Evolutionary conservation across 2,113 vertebrate genomes (phyloP).

Genomic region (Petrocephalus zakoni): DNA sequence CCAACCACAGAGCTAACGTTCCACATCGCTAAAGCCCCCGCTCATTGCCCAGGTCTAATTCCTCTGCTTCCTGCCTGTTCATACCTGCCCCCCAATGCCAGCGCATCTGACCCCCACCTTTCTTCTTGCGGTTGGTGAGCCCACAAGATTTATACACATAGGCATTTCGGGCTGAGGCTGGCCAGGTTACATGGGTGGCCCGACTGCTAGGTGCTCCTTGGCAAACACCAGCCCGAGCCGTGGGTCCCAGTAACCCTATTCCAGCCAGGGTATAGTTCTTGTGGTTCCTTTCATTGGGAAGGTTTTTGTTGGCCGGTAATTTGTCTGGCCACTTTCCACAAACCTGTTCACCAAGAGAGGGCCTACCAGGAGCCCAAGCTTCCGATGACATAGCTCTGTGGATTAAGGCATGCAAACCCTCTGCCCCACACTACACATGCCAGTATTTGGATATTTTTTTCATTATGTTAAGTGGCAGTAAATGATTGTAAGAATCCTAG

Average conservation of each 20-base stretch:
- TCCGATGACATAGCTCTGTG: neutral
- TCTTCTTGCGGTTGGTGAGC: neutral
- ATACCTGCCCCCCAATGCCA: neutral
- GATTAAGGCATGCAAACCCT: neutral
- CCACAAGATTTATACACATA: neutral
- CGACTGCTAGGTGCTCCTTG: neutral
- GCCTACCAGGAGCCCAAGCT: neutral
- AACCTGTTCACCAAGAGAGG: too few species aligned
- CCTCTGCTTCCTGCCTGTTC: neutral
- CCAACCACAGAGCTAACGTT: neutral
- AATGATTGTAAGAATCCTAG: neutral
- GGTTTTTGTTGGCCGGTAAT: neutral
- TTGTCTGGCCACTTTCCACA: neutral
- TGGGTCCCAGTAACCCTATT: neutral
- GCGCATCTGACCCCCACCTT: neutral
- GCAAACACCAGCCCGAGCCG: neutral
- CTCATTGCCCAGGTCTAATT: neutral
- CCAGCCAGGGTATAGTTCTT: neutral
- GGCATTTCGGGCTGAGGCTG: neutral
- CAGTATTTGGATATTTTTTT: neutral
- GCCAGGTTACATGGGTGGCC: neutral
- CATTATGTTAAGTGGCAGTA: neutral
- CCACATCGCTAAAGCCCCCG: neutral
- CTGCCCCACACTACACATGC: neutral
- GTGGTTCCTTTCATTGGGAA: neutral